Evolutionary conservation across 2,888 invertebrate genomes (phyloP), one percentile per base, ranked within the genome.

Genomic region (Drosophila prolongata): DNA sequence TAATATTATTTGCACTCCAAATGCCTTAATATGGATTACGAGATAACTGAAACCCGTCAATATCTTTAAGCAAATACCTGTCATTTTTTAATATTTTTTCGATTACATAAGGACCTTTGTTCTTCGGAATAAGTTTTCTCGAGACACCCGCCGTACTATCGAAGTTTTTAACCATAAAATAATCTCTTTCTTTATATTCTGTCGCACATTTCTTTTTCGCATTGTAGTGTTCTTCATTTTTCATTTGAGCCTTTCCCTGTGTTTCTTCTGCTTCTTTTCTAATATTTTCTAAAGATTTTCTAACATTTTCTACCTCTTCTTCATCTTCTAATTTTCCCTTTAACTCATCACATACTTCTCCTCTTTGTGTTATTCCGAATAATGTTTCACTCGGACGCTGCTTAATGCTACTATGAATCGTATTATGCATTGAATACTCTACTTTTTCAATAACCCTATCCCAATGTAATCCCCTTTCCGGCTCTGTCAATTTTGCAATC

Each of bases 11-110:
- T 1, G 6, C 19, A 42, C 49, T 50, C 42, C 42, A 59, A 2
- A 50, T 35, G 11, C 50, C 49, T 42, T 59, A 34, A 30, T 42
- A 59, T 6, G 50, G 42, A 3, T 59, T 59, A 6, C 58, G 57
- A 10, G 47, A 59, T 5, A 59, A 14, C 34, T 59, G 58, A 14
- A 50, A 42, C 6, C 42, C 58, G 3, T 59, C 58, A 5, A 58
- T 10, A 11, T 58, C 58, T 9, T 57, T 38, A 0, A 49, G 16
- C 8, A 47, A 47, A 40, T 24, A 57, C 2, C 37, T 49, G 19
- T 57, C 14, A 27, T 34, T 57, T 9, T 30, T 46, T 11, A 46
- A 27, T 3, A 56, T 6, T 11, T 47, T 47, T 24, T 24, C 24
- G 24, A 24, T 24, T 24, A 38, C 11, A 16, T 30, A 46, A 16